A percentile compares a stretch with the other conserved stretches of the same genome.
phyloP scores from a whole-genome alignment of 2,888 invertebrate species.

The Conchocele bisecta region DNA sequence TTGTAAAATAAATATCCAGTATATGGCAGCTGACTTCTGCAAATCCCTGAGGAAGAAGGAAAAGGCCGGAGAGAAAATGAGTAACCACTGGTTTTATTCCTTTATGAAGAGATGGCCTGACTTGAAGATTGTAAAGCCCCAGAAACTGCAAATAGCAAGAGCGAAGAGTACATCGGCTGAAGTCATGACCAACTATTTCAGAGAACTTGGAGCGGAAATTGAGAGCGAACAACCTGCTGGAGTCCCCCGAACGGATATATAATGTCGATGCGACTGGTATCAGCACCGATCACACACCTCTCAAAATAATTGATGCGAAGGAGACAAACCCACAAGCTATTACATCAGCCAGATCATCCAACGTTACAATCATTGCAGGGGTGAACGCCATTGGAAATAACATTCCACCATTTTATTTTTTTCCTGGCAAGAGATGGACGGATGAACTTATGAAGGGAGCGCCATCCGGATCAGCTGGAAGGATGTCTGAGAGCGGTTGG shows the following conservation, averaged over 20 bases:
- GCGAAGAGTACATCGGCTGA: slow-evolving; percentile 31
- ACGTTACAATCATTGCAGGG: slow-evolving; percentile 31
- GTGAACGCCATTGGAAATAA: slow-evolving; percentile 33
- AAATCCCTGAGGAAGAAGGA: slow-evolving; percentile 12
- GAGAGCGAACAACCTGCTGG: slow-evolving; percentile 5
- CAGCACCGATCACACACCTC: slow-evolving; percentile 31
- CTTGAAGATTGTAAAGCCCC: slow-evolving; percentile 23
- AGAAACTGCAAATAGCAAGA: slow-evolving; percentile 21
- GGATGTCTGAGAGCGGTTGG: slow-evolving; percentile 39
- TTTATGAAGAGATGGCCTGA: slow-evolving; percentile 37
- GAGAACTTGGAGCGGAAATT: slow-evolving; percentile 25
- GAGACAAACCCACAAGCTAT: slow-evolving; percentile 20
- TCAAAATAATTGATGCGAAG: slow-evolving; percentile 28
- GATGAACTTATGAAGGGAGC: slow-evolving; percentile 18
- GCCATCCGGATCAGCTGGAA: slow-evolving; percentile 32
- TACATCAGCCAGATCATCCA: slow-evolving; percentile 22
- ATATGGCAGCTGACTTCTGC: slow-evolving; percentile 34
- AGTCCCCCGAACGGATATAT: slow-evolving; percentile 35
- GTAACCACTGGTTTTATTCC: slow-evolving; percentile 41
- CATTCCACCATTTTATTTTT: slow-evolving; percentile 38
- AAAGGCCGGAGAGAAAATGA: slow-evolving; percentile 7
- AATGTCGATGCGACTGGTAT: slow-evolving; percentile 47
- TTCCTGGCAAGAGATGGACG: slow-evolving; percentile 36
- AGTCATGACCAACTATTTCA: slow-evolving; percentile 23
- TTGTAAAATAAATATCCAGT: slow-evolving; percentile 18